A percentile compares a stretch with the other conserved stretches of the same genome.
Evolutionary conservation across 2,888 invertebrate species (phyloP).

Genomic region (Morinoia aosen): DNA sequence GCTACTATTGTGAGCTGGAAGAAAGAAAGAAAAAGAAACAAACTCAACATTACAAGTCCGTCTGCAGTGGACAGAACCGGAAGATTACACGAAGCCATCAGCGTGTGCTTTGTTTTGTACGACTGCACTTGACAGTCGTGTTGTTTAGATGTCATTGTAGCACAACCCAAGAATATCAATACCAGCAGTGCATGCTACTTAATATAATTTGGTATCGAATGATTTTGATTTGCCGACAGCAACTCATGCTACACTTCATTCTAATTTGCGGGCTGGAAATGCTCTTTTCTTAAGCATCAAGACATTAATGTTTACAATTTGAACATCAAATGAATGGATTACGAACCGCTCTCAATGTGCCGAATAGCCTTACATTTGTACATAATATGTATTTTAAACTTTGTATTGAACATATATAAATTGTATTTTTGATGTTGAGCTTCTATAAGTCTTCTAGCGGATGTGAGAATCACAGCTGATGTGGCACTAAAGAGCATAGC

Average conservation of each 20-base stretch:
- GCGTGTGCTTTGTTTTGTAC: no score
- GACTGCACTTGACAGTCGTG: no score
- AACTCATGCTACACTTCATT: background rate
- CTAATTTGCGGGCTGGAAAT: background rate
- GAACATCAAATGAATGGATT: background rate
- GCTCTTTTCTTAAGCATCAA: background rate
- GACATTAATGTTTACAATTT: background rate
- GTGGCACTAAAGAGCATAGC: background rate
- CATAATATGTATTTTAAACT: background rate
- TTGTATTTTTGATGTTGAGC: background rate
- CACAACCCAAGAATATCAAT: background rate
- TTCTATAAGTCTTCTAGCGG: background rate
- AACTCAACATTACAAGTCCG: no score
- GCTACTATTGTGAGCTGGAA: no score
- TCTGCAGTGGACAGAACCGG: no score
- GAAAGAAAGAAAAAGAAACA: no score
- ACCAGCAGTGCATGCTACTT: background rate
- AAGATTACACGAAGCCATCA: no score
- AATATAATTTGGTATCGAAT: no score
- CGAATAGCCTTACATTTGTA: background rate
- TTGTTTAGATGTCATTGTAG: background rate
- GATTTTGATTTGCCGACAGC: background rate
- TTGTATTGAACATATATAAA: no score
- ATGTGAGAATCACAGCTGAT: background rate
- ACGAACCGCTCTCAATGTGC: background rate